phyloP scores from a whole-genome alignment of 2,797 vertebrate species.

The Halcyon leucocephala region DNA sequence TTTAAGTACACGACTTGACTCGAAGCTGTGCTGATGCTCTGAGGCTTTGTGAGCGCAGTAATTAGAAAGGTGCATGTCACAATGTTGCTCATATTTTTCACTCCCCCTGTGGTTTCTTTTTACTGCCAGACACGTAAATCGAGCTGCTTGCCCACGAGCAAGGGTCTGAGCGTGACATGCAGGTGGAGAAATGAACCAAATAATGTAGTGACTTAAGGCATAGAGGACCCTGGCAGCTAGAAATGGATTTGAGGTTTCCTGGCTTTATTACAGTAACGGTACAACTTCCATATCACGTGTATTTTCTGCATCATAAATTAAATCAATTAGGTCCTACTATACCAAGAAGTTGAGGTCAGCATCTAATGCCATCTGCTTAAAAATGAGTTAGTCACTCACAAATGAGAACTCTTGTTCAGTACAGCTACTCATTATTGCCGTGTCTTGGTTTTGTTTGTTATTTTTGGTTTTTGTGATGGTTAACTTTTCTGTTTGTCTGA shows the following conservation, averaged over 20 bases:
- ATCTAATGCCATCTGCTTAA: not conserved
- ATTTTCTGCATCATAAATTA: not conserved
- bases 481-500: not conserved
- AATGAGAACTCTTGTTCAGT: not conserved
- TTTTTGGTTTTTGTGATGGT: not conserved
- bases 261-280: not conserved
- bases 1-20: not conserved
- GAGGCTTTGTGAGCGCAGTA: not conserved
- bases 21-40: not conserved
- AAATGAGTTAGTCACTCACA: not conserved
- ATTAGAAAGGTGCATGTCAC: not conserved
- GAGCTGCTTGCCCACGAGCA: not conserved
- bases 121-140: not conserved
- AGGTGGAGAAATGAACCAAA: not conserved
- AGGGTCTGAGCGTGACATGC: not conserved
- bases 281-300: not conserved
- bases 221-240: not conserved
- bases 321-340: not conserved
- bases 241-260: not conserved
- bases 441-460: not conserved
- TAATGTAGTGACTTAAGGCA: not conserved
- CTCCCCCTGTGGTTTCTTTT: not conserved
- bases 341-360: not conserved
- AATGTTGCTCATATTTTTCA: not conserved
- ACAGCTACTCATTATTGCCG: not conserved